These are phyloP conservation scores for Monochamus alternatus DNA, from an alignment of 2,888 invertebrate genomes.

Conservation along the genomic window DNA sequence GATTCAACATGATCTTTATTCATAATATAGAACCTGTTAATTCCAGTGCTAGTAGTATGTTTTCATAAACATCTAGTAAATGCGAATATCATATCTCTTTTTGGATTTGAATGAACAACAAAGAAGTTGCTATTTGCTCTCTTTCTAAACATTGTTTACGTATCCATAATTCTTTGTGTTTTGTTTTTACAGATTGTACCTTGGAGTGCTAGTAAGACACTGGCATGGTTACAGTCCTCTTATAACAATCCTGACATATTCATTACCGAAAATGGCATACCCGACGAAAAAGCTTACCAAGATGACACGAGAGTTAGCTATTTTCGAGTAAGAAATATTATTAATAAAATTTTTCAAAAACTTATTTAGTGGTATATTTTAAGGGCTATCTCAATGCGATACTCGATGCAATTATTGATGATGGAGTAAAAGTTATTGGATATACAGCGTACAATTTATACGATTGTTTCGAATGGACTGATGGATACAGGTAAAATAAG, in stretches of 20 bases:
- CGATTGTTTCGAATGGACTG: constrained; percentile 71
- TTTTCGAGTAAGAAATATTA: constrained; percentile 31
- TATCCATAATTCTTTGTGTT: not conserved
- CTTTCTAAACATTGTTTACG: no score
- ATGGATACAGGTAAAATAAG: constrained; percentile 21
- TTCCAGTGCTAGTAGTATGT: no score
- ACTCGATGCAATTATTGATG: constrained; percentile 65
- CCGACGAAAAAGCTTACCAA: constrained; percentile 60
- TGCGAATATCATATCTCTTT: no score
- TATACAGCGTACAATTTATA: constrained; percentile 60
- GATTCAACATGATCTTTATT: no score
- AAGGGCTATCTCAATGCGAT: constrained; percentile 69
- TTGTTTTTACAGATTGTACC: constrained; percentile 71
- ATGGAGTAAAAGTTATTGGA: constrained; percentile 67
- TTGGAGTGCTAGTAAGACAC: constrained; percentile 76
- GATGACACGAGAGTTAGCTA: constrained; percentile 29
- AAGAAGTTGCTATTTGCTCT: no score
- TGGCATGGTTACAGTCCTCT: constrained; percentile 76
- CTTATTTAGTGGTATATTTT: not conserved
- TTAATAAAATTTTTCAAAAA: not conserved
- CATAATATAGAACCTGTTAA: no score
- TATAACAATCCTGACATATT: constrained; percentile 75
- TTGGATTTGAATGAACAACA: no score
- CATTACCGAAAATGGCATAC: constrained; percentile 78
- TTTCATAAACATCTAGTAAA: no score